Base-by-base conservation (phyloP, 2,888 invertebrate genomes). In the Protodeltote pygarga region DNA sequence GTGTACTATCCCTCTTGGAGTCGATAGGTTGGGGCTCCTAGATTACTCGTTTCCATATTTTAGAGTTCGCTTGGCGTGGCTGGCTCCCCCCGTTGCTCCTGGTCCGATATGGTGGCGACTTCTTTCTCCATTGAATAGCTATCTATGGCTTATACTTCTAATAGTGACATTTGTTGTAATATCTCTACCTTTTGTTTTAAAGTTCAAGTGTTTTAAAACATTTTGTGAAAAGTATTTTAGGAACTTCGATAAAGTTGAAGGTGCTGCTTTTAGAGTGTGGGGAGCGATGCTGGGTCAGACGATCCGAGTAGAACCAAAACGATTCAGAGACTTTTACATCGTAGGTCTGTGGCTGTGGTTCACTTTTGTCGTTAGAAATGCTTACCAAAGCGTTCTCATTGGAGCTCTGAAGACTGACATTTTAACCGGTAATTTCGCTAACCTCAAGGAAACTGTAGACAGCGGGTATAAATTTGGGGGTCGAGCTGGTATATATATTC, bases 341-440 rank as follows among this genome's bases (percentile, higher is more conserved):
- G 62, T 88, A 8, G 63, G 74, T 10, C 39, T 88, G 13, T 89
- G 88, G 88, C 63, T 89, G 37, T 87, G 84, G 85, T 89, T 88
- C 15, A 82, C 85, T 0, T 89, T 87, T 48, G 82, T 87, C 1
- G 73, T 87, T 3, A 77, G 88, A 21, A 87, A 76, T 51, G 85
- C 82, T 5, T 88, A 88, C 41, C 87, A 88, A 58, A 87, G 86
- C 44, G 86, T 87, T 2, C 67, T 89, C 2, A 87, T 88, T 24
- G 82, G 83, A 9, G 84, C 87, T 4, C 33, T 88, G 3, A 87
- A 88, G 65, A 83, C 83, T 0, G 86, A 89, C 3, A 70, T 72
- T 0, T 33, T 77, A 1, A 65, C 76, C 0, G 88, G 84, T 0
- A 81, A 82, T 31, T 88, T 83, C 23, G 67, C 62, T 0, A 78